Base-by-base conservation (phyloP, 2,888 invertebrate genomes). In the Lepidocyrtinus sp. region DNA sequence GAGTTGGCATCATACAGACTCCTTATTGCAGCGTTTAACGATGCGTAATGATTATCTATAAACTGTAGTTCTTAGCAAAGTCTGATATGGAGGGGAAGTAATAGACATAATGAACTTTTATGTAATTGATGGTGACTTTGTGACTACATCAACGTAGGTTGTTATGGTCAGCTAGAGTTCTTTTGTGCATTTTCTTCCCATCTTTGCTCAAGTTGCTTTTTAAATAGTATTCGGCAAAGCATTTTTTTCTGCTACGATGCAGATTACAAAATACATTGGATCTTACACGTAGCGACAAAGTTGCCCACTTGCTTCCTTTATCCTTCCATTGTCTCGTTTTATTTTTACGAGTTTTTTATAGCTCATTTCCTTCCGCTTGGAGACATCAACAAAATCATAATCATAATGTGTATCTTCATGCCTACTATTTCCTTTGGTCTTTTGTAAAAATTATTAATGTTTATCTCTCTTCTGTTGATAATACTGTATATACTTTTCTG, bases 331-430 rank as follows among this genome's bases (percentile, higher is more conserved):
- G 72, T 72, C 64, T 72, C 63, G n/a, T 45, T 65, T 68, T 19
- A 62, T 36, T 69, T 65, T 71, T 62, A 27, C 25, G 50, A 12
- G 5, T 2, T 17, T 68, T 76, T 78, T 78, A 78, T 73, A 36
- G 68, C 72, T 55, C 59, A 63, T 61, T 78, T 78, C 78, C 78
- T 78, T 78, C 78, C 78, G 61, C 26, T 50, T 72, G 17, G 36
- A 22, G 45, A 61, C 59, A 59, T 59, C 64, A 62, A 64, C 68
- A 45, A 26, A 22, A 50, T 50, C 50, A 50, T 50, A 50, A 50
- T 50, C 50, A 17, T 50, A 2, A 50, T 50, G n/a, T n/a, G n/a
- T n/a, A 50, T 50, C 50, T 50, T 50, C 36, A 36, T 36, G 36
- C 50, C 50, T 50, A 15, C 17, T 12, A 17, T 50, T 50, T 50